Base-by-base conservation (phyloP, 2,888 invertebrate genomes). In the Colletes collaris region DNA sequence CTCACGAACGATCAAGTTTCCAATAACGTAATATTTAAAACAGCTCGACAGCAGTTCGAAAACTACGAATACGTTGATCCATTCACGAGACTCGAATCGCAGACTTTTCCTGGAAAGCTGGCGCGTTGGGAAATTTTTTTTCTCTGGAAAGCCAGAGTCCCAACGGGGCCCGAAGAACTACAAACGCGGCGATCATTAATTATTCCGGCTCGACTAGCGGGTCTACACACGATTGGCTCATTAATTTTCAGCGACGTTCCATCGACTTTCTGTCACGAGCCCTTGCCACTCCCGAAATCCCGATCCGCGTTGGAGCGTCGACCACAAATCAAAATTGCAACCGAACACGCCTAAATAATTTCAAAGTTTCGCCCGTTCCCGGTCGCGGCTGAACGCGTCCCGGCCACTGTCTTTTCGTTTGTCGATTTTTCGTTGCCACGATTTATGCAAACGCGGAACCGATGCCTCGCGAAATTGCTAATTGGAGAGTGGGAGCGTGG, bases 211-310 rank as follows among this genome's bases (percentile, higher is more conserved):
- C 64, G 81, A 79, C 71, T 76, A 64, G 68, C 53, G 35, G 78
- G 63, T 67, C 73, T 68, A 77, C 79, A 78, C 79, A 84, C 85
- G 83, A 86, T 87, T 81, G 87, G 83, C 81, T 86, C 86, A 85
- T 86, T 86, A 87, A 87, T 86, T 86, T 79, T 79, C 87, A 81
- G 70, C 77, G 76, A 83, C 83, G 79, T 81, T 66, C 82, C 81
- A 86, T 86, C 78, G 86, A 86, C 87, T 86, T 86, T 82, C 87
- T 83, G 86, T 86, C 86, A 79, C 64, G 73, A 44, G 74, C 65
- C 75, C 82, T 79, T 79, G 79, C 62, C 73, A 77, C 69, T 53
- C 63, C 73, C 73, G 59, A 86, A 84, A 86, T 84, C 78, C 75
- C 63, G 84, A 71, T 66, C 74, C 63, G 50, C 53, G 73, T 79